Evolutionary conservation across 1,140 invertebrate species (phyloP).

Genomic region (Zaprionus tsacasi): DNA sequence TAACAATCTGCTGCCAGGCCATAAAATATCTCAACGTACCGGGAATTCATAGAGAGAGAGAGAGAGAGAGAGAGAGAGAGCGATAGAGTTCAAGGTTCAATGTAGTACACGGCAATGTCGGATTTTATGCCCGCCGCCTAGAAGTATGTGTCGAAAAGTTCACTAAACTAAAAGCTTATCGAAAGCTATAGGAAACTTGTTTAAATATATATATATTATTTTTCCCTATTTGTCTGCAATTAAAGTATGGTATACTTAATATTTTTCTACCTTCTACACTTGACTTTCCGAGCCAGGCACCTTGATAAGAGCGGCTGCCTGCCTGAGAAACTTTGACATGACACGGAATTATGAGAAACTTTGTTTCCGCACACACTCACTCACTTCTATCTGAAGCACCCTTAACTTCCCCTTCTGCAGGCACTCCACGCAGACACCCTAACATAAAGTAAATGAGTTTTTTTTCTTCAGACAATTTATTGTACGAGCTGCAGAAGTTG

Average conservation of each 20-base stretch:
- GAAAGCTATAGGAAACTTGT: not conserved
- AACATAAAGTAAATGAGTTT: constrained; percentile 65
- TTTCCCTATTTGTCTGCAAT: not conserved
- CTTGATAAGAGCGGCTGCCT: constrained; percentile 25
- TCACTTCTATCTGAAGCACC: constrained; percentile 16
- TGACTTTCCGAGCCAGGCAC: not conserved
- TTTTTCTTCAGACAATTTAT: constrained; percentile 24
- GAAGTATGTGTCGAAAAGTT: constrained; percentile 39
- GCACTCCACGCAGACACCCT: constrained; percentile 10
- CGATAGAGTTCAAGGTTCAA: constrained; percentile 61
- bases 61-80: not conserved
- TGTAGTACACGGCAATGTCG: constrained; percentile 36
- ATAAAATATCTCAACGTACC: constrained; percentile 39
- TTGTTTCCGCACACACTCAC: constrained; percentile 10
- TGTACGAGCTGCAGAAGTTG: constrained; percentile 6
- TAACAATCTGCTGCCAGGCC: constrained; percentile 51
- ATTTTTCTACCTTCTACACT: not conserved
- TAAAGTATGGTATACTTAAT: not conserved
- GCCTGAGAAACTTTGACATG: constrained; percentile 22
- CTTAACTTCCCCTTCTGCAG: not conserved
- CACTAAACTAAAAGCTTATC: not conserved
- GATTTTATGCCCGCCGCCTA: constrained; percentile 32
- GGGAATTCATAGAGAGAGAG: constrained; percentile 31
- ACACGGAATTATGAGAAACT: constrained; percentile 52
- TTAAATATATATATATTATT: not conserved